phyloP scores from a whole-genome alignment of 1,140 invertebrate genomes.

The Drosophila orosa region DNA sequence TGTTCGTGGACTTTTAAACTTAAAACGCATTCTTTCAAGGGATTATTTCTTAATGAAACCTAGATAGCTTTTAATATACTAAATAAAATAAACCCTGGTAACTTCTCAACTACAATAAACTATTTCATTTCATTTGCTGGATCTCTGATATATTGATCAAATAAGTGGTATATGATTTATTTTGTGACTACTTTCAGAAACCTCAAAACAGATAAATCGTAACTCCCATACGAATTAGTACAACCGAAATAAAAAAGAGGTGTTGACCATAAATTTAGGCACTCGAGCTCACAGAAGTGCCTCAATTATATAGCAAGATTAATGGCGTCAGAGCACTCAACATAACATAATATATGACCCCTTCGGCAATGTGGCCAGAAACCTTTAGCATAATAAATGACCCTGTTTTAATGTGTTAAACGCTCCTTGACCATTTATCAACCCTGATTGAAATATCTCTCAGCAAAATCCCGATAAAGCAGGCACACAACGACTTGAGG shows the following conservation, averaged over 20 bases:
- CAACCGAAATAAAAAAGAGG: background rate
- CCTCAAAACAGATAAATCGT: background rate
- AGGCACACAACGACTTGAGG: conserved; percentile 16
- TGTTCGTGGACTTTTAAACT: too few relatives aligned
- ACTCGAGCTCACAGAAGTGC: background rate
- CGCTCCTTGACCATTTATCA: conserved; percentile 34
- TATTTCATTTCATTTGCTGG: background rate
- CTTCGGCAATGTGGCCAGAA: conserved; percentile 16
- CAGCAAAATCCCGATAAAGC: conserved; percentile 40
- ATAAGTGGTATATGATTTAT: background rate
- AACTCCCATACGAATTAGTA: background rate
- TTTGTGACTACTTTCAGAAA: background rate
- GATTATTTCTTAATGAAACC: too few relatives aligned
- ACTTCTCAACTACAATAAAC: background rate
- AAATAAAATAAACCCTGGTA: too few relatives aligned
- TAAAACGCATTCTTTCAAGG: too few relatives aligned
- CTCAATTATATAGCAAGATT: conserved; percentile 16
- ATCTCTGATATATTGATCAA: background rate
- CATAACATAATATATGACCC: conserved; percentile 26
- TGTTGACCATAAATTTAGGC: conserved; percentile 20
- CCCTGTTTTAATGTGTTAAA: conserved; percentile 42
- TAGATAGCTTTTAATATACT: too few relatives aligned
- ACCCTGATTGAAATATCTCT: conserved; percentile 50
- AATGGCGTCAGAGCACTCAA: conserved; percentile 14
- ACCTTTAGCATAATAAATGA: conserved; percentile 39